Evolutionary conservation across 1,140 invertebrate genomes (phyloP).

Genomic region (Glossosoma conforme): DNA sequence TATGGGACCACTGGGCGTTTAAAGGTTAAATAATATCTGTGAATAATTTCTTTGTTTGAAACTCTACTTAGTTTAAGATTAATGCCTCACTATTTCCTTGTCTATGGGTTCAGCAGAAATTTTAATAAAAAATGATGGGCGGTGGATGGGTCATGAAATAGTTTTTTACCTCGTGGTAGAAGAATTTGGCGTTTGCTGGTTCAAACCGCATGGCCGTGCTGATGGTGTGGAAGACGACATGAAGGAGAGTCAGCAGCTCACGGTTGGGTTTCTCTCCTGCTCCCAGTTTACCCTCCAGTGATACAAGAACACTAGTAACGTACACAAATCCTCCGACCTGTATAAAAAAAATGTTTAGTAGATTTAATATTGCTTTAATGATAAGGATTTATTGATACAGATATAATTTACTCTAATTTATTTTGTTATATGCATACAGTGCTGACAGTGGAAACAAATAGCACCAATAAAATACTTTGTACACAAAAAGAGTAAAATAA

Average conservation of each 20-base stretch:
- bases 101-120: too few relatives aligned
- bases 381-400: neutral
- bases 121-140: conserved; percentile 8
- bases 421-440: too few relatives aligned
- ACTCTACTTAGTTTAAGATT: too few relatives aligned
- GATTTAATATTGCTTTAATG: too few relatives aligned
- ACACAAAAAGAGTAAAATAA: conserved; percentile 1
- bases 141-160: too few relatives aligned
- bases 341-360: conserved; percentile 19
- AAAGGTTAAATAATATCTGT: too few relatives aligned
- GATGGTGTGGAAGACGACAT: conserved; percentile 91
- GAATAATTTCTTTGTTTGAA: too few relatives aligned
- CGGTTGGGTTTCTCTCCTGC: conserved; percentile 42
- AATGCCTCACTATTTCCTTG: too few relatives aligned
- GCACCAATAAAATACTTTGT: neutral
- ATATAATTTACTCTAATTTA: too few relatives aligned
- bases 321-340: conserved; percentile 92
- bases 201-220: conserved; percentile 98
- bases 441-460: too few relatives aligned
- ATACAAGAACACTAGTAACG: conserved; percentile 91
- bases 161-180: conserved; percentile 80
- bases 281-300: conserved; percentile 79
- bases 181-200: conserved; percentile 98
- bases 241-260: conserved; percentile 68
- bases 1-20: too few relatives aligned